Percentiles rank a stretch among this genome's conserved stretches.
These are phyloP conservation scores for Acanthopleura granulata DNA, from an alignment of 2,888 invertebrate genomes.

Conservation along the genomic window DNA sequence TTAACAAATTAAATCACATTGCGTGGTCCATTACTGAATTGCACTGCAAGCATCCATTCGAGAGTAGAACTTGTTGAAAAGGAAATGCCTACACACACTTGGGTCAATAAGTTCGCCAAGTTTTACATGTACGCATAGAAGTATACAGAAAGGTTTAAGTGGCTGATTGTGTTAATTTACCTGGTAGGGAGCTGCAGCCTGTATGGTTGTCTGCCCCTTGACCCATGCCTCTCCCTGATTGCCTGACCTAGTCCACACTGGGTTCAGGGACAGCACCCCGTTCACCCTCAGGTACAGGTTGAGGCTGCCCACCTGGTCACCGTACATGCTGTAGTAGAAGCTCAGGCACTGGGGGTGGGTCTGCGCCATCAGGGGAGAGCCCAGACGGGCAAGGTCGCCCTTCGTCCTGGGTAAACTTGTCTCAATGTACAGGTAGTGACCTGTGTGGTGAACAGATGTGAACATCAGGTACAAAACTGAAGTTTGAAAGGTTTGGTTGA, in stretches of 20 bases:
- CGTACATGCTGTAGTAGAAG: slow-evolving; percentile 58
- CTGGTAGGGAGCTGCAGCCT: slow-evolving; percentile 38
- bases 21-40: too few species aligned
- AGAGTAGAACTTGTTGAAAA: too few species aligned
- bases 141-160: too few species aligned
- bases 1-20: too few species aligned
- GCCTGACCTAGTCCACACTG: slow-evolving; percentile 37
- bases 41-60: too few species aligned
- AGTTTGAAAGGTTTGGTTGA: too few species aligned
- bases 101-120: too few species aligned
- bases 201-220: slow-evolving; percentile 41
- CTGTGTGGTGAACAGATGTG: slow-evolving; percentile 28
- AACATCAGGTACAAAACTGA: too few species aligned
- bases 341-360: slow-evolving; percentile 44
- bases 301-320: slow-evolving; percentile 45
- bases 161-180: too few species aligned
- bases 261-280: background rate
- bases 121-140: too few species aligned
- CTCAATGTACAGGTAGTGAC: slow-evolving; percentile 60
- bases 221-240: slow-evolving; percentile 54
- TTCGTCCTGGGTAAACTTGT: slow-evolving; percentile 37
- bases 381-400: slow-evolving; percentile 30
- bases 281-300: slow-evolving; percentile 43
- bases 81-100: too few species aligned
- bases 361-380: slow-evolving; percentile 29